Evolutionary conservation across 2,113 vertebrate species (phyloP), one percentile per base, ranked within the genome.

Genomic region (Pteropus alecto): DNA sequence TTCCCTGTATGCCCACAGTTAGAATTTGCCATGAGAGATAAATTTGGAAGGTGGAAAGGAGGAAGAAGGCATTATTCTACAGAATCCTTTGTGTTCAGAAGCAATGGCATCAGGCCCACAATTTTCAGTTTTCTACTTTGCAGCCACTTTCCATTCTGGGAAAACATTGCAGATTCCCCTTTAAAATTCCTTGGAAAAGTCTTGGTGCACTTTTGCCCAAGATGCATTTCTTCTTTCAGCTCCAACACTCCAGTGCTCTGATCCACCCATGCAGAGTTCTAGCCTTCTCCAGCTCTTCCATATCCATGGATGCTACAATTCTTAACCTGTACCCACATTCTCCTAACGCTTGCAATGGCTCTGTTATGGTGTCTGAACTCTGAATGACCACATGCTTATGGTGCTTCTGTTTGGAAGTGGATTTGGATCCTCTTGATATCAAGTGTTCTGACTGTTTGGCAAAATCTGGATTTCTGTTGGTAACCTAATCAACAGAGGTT

Each of bases 281-380:
- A 38, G 41, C 6, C 21, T 48, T 73, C 30, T 5, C 2, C 26
- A 15, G n/a, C 18, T 41, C 7, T 5, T 26, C 18, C 33, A 41
- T 0, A 35, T 46, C 5, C 14, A 38, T 3, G 10, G 76, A 67
- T 4, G 0, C 1, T 5, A 0, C 15, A 28, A 41, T 41, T 71
- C 22, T 8, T n/a, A n/a, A 61, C n/a, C 1, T 70, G 14, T 26
- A 33, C 10, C 3, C 5, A 2, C 4, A 6, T 56, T 24, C 0
- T 41, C 33, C 19, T 48, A 30, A 24, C 11, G 6, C 16, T 33
- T 48, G 4, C 4, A 33, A 11, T 21, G 43, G 18, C 7, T 87
- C 12, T 51, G 1, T 67, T 63, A 63, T 35, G 5, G 19, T 48
- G 24, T 18, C 8, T 22, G 14, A 87, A 35, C 6, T 28, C 11